phyloP scores from a whole-genome alignment of 2,797 vertebrate species.

The Sciurus carolinensis region DNA sequence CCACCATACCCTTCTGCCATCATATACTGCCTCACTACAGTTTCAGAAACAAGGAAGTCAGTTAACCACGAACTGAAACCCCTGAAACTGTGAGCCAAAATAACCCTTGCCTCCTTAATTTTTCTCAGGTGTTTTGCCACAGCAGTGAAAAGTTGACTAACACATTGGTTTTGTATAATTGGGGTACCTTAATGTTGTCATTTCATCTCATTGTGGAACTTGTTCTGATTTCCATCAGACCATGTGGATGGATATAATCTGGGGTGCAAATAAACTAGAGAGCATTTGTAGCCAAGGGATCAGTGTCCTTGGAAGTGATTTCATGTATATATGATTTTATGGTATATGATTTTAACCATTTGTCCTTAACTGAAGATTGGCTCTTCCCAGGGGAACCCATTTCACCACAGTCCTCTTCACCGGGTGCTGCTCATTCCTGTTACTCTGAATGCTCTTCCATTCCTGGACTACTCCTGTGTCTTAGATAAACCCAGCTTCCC shows the following conservation, averaged over 20 bases:
- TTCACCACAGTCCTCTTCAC: not conserved
- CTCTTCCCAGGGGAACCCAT: not conserved
- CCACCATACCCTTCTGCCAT: no score
- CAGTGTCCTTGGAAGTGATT: no score
- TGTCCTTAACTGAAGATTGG: not conserved
- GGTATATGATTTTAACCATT: no score
- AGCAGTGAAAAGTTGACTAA: no score
- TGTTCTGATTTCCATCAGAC: not conserved
- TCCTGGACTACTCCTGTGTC: not conserved
- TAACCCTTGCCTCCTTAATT: no score
- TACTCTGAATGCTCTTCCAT: not conserved
- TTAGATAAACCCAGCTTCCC: not conserved
- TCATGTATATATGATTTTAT: no score
- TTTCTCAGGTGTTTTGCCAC: no score
- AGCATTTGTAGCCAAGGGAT: not conserved
- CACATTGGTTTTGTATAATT: not conserved
- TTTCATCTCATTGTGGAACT: not conserved
- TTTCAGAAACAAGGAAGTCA: no score
- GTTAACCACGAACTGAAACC: no score
- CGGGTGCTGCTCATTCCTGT: not conserved
- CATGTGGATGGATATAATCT: not conserved
- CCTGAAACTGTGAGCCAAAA: no score
- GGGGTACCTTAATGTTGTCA: not conserved
- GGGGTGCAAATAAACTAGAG: not conserved
- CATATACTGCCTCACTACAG: no score